Evolutionary conservation across 2,797 vertebrate species (phyloP), one percentile per base, ranked within the genome.

Genomic region (Huso huso): DNA sequence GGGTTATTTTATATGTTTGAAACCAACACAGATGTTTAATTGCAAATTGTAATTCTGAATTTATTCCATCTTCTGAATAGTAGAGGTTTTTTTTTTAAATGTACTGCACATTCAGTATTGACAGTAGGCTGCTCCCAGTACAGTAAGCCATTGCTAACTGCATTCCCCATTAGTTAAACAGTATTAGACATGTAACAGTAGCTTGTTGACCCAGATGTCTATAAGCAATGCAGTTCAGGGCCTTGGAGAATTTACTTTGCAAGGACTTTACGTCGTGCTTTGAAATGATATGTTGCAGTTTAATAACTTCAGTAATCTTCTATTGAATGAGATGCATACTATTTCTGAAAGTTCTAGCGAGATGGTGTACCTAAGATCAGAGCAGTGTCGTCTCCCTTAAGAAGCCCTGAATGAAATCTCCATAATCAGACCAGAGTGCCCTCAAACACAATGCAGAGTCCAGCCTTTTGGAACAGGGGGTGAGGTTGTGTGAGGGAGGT

Each of bases 161-260:
- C 55, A 59, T 59, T 59, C 65, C 48, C 49, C 65, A 66, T 66
- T 59, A 59, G 52, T 66, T 58, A 58, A 66, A 59, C 64, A 58
- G 37, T n/a, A 58, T 48, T 1, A 58, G 49, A 57, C 64, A 49
- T 48, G 58, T 58, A 66, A 3, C 64, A 66, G 52, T 10, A 11
- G 55, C 8, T 6, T 57, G 55, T 57, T 57, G 55, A 3, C 8
- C 49, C 64, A 53, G 51, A 12, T 55, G 18, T 65, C 52, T 58
- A 58, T 18, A 52, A 59, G n/a, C 48, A 48, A 59, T n/a, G 48
- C 37, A 58, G 49, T 66, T 48, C 65, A 51, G 53, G 12, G n/a
- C 51, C 64, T 49, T 48, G 10, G n/a, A 58, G 57, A 55, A 66
- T 58, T 66, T 53, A 23, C 57, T 55, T 65, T 57, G 18, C n/a